Conservation (phyloP, 1,140 invertebrate species). For the Forficula auricularia region DNA sequence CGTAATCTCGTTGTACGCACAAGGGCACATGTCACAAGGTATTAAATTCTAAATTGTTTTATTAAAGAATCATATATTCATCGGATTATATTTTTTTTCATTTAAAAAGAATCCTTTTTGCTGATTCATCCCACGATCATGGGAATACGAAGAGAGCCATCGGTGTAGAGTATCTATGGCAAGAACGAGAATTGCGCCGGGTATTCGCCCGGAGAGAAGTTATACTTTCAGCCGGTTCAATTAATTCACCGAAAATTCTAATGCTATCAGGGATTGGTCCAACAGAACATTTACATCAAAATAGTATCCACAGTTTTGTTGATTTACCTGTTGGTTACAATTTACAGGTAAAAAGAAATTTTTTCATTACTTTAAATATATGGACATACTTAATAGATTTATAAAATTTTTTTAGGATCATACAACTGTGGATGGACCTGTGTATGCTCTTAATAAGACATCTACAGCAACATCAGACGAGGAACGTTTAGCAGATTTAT, state of each 20-base stretch:
- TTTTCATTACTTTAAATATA: too few relatives aligned
- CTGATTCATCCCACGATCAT: too few relatives aligned
- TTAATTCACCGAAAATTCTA: conserved; percentile 52
- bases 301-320: conserved; percentile 19
- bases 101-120: conserved; percentile 4
- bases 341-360: conserved; percentile 15
- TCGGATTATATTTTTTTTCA: conserved; percentile 11
- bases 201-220: conserved; percentile 45
- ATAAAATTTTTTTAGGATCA: conserved; percentile 36
- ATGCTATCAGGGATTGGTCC: conserved; percentile 61
- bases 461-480: conserved; percentile 27
- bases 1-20: conserved; percentile 52
- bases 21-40: conserved; percentile 44
- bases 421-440: conserved; percentile 34
- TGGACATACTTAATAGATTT: too few relatives aligned
- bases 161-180: conserved; percentile 18
- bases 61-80: conserved; percentile 11
- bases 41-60: conserved; percentile 7
- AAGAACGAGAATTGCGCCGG: conserved; percentile 18
- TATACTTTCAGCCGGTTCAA: conserved; percentile 47
- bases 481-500: conserved; percentile 31
- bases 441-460: conserved; percentile 31
- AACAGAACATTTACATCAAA: conserved; percentile 33
- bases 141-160: conserved; percentile 23
- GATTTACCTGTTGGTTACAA: conserved; percentile 54